phyloP scores from a whole-genome alignment of 1,140 invertebrate species.

The Drosophila dunni region DNA sequence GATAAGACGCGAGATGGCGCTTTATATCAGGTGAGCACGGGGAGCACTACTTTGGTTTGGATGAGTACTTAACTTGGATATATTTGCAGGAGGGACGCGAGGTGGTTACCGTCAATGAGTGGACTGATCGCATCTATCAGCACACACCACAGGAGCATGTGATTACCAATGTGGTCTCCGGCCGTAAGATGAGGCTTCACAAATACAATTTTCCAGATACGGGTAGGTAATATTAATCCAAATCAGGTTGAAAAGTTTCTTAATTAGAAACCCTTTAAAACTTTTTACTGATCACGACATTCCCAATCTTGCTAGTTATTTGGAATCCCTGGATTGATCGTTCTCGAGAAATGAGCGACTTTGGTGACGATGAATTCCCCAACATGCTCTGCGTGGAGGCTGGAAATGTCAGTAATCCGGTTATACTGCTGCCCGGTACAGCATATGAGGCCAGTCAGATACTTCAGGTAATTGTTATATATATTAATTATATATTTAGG shows the following conservation, averaged over 20 bases:
- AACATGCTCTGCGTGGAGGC: constrained; percentile 98
- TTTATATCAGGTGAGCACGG: constrained; percentile 47
- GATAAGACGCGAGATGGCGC: constrained; percentile 91
- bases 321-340: constrained; percentile 99
- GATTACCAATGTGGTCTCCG: constrained; percentile 96
- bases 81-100: constrained; percentile 90
- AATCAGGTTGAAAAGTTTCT: neutral
- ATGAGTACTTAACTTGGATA: neutral
- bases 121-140: constrained; percentile 97
- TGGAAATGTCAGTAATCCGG: constrained; percentile 93
- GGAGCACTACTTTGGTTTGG: neutral
- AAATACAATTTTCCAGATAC: constrained; percentile 98
- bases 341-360: constrained; percentile 95
- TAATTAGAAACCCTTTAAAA: no score
- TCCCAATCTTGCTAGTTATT: constrained; percentile 87
- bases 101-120: constrained; percentile 94
- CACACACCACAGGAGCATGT: constrained; percentile 96
- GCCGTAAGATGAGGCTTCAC: constrained; percentile 95
- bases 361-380: constrained; percentile 97
- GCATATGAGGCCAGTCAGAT: constrained; percentile 84
- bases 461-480: constrained; percentile 67
- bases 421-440: constrained; percentile 93
- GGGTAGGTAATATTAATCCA: constrained; percentile 84
- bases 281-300: neutral
- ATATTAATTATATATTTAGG: neutral